Evolutionary conservation across 2,113 vertebrate genomes (phyloP), one percentile per base, ranked within the genome.

Genomic region (Bombycilla garrulus): DNA sequence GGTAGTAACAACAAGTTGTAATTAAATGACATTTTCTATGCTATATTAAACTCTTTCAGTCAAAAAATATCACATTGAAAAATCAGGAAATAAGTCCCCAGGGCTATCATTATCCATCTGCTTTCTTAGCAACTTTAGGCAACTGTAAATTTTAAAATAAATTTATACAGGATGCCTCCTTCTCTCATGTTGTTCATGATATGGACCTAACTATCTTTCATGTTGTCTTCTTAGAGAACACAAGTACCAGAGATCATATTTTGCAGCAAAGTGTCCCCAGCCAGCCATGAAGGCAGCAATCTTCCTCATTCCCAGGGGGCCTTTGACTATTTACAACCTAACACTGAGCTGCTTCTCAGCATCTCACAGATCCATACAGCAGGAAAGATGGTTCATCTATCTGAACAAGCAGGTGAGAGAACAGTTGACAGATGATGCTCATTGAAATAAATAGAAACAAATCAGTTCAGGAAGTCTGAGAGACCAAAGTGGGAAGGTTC

Each of bases 21-120:
- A 95, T 92, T 92, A 93, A 95, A 58, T 70, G 45, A 88, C 67
- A 86, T 90, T 94, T 96, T 93, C 76, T 78, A 78, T 78, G 91
- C 88, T 93, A 83, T 95, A 94, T 94, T 95, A 95, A 96, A 94
- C 94, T 66, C 79, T 92, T 96, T 83, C 94, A 66, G 26, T 95
- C 76, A 95, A 93, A 96, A 95, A 96, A 86, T 38, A 94, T 70
- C 86, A 90, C 82, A 90, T 66, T 94, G 76, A 88, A 95, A 90
- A 97, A 92, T 86, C 88, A 86, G 71, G 71, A 93, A 94, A 62
- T 64, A 92, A 81, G 60, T 96, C 96, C 92, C 96, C 48, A n/a
- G 72, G 74, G 91, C 60, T 88, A 90, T 93, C 88, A 95, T 97
- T 97, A 97, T 66, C 95, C 91, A 95, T 95, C 94, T 96, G 96